Conservation (phyloP, 1,140 invertebrate species). For the Chironomus tepperi region DNA sequence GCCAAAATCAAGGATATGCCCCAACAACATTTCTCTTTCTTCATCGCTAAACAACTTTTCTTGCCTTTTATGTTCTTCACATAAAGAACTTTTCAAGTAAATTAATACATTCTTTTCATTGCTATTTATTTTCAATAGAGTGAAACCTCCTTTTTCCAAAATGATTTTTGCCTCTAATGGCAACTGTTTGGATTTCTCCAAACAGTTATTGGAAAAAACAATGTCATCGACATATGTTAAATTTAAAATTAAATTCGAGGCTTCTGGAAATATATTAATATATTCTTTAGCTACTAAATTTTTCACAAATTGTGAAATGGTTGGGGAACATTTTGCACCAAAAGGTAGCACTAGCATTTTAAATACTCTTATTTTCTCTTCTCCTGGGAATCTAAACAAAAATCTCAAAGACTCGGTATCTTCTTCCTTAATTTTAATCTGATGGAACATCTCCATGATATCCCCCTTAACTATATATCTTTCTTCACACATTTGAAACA, state of each 20-base stretch:
- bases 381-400: constrained; percentile 25
- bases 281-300: constrained; percentile 30
- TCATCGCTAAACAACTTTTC: not conserved
- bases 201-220: not conserved
- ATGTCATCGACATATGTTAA: constrained; percentile 39
- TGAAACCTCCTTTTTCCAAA: not conserved
- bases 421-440: constrained; percentile 28
- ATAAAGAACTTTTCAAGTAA: not conserved
- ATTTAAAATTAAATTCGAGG: constrained; percentile 30
- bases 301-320: constrained; percentile 27
- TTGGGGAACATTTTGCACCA: constrained; percentile 27
- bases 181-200: not conserved
- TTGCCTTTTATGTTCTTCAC: not conserved
- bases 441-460: constrained; percentile 32
- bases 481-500: constrained; percentile 32
- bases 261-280: constrained; percentile 27
- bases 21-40: not conserved
- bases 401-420: constrained; percentile 28
- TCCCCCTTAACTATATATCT: constrained; percentile 31
- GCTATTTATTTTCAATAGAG: not conserved
- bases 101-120: not conserved
- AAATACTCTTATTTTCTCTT: not conserved
- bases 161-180: not conserved
- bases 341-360: constrained; percentile 26
- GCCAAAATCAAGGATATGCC: not conserved